These are phyloP conservation scores for Sinocyclocheilus maitianheensis DNA, from an alignment of 2,113 vertebrate genomes.

Conservation along the genomic window DNA sequence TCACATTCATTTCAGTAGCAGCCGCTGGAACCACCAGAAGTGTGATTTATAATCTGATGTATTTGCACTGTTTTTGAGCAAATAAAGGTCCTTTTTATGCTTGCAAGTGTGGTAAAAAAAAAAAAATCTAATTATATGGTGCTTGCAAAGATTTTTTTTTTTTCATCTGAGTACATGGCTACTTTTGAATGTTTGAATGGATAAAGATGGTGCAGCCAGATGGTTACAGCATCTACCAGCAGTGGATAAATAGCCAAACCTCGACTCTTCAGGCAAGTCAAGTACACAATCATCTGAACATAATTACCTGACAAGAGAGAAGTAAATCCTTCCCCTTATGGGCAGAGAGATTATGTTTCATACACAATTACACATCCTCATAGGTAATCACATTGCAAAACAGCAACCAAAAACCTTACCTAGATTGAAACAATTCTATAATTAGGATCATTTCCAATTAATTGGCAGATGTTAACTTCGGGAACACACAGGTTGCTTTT, in stretches of 20 bases:
- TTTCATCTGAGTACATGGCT: not conserved
- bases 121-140: not conserved
- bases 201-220: not conserved
- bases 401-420: not conserved
- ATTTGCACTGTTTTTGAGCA: not conserved
- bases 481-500: not conserved
- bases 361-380: constrained; percentile 2
- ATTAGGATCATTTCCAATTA: not conserved
- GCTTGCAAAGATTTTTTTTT: not conserved
- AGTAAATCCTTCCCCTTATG: not conserved
- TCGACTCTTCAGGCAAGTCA: not conserved
- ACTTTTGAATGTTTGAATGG: constrained; percentile 5
- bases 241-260: not conserved
- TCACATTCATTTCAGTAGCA: not conserved
- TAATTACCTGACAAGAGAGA: not conserved
- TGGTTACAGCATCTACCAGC: not conserved
- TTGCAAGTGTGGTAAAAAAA: not conserved
- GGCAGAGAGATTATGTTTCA: not conserved
- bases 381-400: not conserved
- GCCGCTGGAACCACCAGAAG: not conserved
- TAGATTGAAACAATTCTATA: not conserved
- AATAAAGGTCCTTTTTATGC: not conserved
- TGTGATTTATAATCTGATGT: not conserved
- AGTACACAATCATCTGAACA: not conserved
- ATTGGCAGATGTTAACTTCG: not conserved